Percentiles rank a stretch among this genome's conserved stretches.
These are phyloP conservation scores for Cyprinella venusta DNA, from an alignment of 2,797 vertebrate species.

Conservation along the genomic window DNA sequence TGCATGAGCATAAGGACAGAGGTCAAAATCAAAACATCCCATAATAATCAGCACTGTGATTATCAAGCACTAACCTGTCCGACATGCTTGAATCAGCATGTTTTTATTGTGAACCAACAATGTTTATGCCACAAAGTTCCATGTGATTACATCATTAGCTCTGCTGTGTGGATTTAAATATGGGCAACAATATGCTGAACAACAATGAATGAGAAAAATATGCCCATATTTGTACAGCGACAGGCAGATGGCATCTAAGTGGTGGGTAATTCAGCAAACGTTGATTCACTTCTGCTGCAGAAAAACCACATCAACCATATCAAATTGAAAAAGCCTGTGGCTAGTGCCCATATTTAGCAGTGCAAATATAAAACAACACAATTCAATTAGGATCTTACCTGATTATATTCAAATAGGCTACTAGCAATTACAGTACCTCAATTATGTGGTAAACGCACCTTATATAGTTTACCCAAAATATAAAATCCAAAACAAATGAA, in stretches of 20 bases:
- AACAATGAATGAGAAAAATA: slow-evolving; percentile 43
- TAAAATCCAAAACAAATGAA: not conserved
- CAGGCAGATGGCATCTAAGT: slow-evolving; percentile 54
- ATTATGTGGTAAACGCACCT: not conserved
- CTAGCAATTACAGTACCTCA: not conserved
- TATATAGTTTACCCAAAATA: not conserved
- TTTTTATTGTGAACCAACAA: not conserved
- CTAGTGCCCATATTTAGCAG: slow-evolving; percentile 25
- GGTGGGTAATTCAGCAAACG: slow-evolving; percentile 48
- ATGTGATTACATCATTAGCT: slow-evolving; percentile 19
- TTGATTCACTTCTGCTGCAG: slow-evolving; percentile 50
- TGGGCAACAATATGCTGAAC: slow-evolving; percentile 24
- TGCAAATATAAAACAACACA: slow-evolving; percentile 36
- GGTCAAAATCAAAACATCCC: slow-evolving; percentile 20
- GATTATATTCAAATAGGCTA: slow-evolving; percentile 33
- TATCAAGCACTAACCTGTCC: not conserved
- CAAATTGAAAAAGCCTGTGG: slow-evolving; percentile 39
- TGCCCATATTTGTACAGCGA: slow-evolving; percentile 43
- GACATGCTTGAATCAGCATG: not conserved
- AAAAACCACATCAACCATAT: slow-evolving; percentile 41
- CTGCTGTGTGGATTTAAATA: slow-evolving; percentile 24
- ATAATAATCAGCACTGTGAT: not conserved
- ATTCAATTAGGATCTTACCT: slow-evolving; percentile 42
- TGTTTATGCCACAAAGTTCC: not conserved
- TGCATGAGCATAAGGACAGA: slow-evolving; percentile 7